Percentiles rank a stretch among this genome's conserved stretches.
These are phyloP conservation scores for Stomorhina lunata DNA, from an alignment of 2,888 invertebrate genomes.

Conservation along the genomic window DNA sequence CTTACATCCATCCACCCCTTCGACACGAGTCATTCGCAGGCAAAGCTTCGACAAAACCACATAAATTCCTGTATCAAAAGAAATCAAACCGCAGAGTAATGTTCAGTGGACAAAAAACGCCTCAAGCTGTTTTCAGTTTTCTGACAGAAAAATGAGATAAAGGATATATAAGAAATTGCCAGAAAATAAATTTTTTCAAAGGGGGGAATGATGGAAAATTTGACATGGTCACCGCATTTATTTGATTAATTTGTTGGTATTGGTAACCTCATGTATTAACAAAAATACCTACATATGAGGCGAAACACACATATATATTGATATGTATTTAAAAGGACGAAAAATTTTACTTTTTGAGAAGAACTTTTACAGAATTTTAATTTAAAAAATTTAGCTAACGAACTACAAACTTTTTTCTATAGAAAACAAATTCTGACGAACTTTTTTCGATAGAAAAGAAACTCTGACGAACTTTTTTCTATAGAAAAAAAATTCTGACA, in stretches of 20 bases:
- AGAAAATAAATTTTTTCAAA: not conserved
- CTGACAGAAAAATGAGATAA: not conserved
- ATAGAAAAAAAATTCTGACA: no score
- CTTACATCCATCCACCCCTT: not conserved
- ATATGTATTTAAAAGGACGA: no score
- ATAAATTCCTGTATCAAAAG: not conserved
- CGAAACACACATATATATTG: not conserved
- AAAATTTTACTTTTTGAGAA: no score
- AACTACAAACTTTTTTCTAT: no score
- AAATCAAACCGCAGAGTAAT: conserved; percentile 28
- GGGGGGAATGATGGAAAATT: not conserved
- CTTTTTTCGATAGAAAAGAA: no score
- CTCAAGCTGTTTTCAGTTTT: conserved; percentile 33
- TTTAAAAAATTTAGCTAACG: no score
- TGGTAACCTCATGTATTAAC: not conserved
- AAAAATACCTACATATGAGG: not conserved
- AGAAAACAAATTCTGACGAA: no score
- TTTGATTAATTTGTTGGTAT: conserved; percentile 28
- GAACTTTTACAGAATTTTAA: no score
- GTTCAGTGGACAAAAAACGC: conserved; percentile 15
- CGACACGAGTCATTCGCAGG: not conserved
- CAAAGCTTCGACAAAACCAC: not conserved
- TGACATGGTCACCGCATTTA: conserved; percentile 22
- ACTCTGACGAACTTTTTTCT: no score
- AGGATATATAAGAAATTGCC: not conserved